Base-by-base conservation (phyloP, 2,113 vertebrate species). In the Melanotaenia duboulayi region DNA sequence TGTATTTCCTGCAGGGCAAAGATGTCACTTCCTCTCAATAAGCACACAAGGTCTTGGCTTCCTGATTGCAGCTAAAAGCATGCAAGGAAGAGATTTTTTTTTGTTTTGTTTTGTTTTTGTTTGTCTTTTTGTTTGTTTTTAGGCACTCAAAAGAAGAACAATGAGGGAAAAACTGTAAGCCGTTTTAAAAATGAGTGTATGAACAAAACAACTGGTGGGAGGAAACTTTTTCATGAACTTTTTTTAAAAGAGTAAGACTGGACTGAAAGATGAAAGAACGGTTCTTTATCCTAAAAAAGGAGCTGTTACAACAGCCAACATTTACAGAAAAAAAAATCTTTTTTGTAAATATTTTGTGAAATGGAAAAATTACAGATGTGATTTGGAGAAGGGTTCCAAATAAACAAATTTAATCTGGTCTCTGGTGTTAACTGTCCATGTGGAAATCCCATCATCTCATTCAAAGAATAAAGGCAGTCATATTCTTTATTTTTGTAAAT, bases 331-430 rank as follows among this genome's bases (percentile, higher is more conserved):
- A 81, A 44, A 73, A 67, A 74, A 89, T 88, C 91, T 90, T 91
- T 90, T 94, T 94, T 94, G 94, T 94, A 95, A 94, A 95, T 95
- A 94, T 94, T 95, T 94, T 94, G 92, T 93, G 93, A 94, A 92
- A 92, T 90, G 91, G 86, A 92, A 90, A 89, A 90, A 83, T 87
- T 85, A 83, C 83, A 71, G 83, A 90, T 78, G 57, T 93, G 91
- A 92, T 92, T 93, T 93, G 92, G 91, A 91, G 80, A 77, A 83
- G 78, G 88, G 89, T 92, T 93, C 86, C 90, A 93, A 95, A 94
- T 95, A 95, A 95, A 94, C 88, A 85, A 86, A 89, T 91, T 92
- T 70, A 92, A 93, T 91, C 76, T 58, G 35, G 66, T 68, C 80
- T 85, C 72, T 76, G 71, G 54, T 87, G 62, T 82, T 60, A 50